Evolutionary conservation across 2,888 invertebrate genomes (phyloP).

Genomic region (Drosophila austrosaltans): DNA sequence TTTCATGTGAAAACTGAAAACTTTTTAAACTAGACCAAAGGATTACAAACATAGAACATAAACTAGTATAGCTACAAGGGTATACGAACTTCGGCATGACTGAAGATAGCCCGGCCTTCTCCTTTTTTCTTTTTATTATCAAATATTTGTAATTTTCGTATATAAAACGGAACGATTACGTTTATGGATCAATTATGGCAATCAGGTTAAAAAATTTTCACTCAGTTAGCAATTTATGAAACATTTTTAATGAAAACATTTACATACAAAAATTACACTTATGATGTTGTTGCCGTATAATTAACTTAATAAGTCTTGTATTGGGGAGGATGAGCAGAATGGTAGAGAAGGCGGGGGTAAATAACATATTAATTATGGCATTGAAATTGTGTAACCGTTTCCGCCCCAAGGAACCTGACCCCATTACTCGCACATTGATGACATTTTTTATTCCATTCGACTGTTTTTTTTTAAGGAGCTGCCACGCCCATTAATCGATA

Average conservation of each 20-base stretch:
- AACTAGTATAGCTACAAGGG: too few relatives aligned
- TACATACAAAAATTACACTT: background rate
- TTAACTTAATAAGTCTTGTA: slow-evolving; percentile 3
- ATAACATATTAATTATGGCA: slow-evolving; percentile 11
- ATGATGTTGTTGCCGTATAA: background rate
- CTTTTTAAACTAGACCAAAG: too few relatives aligned
- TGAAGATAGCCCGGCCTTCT: background rate
- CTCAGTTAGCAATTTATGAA: slow-evolving; percentile 3
- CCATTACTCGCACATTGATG: slow-evolving; percentile 13
- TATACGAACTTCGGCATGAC: too few relatives aligned
- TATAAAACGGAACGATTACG: background rate
- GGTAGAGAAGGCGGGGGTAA: background rate
- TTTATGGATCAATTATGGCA: slow-evolving; percentile 10
- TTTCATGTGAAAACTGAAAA: too few relatives aligned
- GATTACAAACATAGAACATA: too few relatives aligned
- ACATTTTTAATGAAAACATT: slow-evolving; percentile 5
- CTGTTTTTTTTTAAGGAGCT: slow-evolving; percentile 13
- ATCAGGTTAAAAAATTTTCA: slow-evolving; percentile 1
- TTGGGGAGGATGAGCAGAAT: background rate
- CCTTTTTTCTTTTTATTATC: background rate
- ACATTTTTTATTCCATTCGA: slow-evolving; percentile 3
- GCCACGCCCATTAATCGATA: slow-evolving; percentile 54
- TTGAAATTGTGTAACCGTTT: slow-evolving; percentile 1
- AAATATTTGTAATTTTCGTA: background rate
- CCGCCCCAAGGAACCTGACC: background rate